phyloP scores from a whole-genome alignment of 2,113 vertebrate species.

The Tragelaphus imberbis region DNA sequence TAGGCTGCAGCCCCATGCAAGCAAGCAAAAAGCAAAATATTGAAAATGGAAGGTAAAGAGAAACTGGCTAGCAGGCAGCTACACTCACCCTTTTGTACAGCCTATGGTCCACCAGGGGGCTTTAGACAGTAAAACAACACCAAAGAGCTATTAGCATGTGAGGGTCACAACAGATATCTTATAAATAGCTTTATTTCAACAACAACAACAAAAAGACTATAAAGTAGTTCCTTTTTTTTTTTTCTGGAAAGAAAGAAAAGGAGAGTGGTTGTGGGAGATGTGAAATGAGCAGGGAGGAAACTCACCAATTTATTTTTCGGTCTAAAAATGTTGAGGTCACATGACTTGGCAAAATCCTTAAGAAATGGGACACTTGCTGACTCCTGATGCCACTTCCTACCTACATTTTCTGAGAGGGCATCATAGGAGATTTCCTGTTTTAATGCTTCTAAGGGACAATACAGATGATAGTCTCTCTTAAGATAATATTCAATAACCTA shows the following conservation, averaged over 20 bases:
- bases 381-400: background rate
- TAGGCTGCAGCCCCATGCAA: conserved; percentile 96
- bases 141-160: conserved; percentile 99
- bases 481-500: background rate
- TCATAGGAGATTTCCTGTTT: background rate
- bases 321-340: background rate
- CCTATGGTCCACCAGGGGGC: conserved; percentile 99
- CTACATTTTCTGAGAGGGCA: background rate
- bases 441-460: background rate
- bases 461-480: background rate
- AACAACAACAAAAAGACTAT: conserved; percentile 23
- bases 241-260: conserved; percentile 66
- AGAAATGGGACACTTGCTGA: conserved; percentile 7
- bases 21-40: conserved; percentile 94
- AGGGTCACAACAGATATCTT: conserved; percentile 75
- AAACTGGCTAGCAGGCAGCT: conserved; percentile 94
- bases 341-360: conserved; percentile 37
- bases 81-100: conserved; percentile 99
- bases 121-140: conserved; percentile 99
- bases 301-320: background rate
- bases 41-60: conserved; percentile 82
- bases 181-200: conserved; percentile 70
- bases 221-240: conserved; percentile 53
- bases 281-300: conserved; percentile 46
- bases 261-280: conserved; percentile 38